These are phyloP conservation scores for Tapirus terrestris DNA, from an alignment of 2,113 vertebrate species.

Conservation along the genomic window DNA sequence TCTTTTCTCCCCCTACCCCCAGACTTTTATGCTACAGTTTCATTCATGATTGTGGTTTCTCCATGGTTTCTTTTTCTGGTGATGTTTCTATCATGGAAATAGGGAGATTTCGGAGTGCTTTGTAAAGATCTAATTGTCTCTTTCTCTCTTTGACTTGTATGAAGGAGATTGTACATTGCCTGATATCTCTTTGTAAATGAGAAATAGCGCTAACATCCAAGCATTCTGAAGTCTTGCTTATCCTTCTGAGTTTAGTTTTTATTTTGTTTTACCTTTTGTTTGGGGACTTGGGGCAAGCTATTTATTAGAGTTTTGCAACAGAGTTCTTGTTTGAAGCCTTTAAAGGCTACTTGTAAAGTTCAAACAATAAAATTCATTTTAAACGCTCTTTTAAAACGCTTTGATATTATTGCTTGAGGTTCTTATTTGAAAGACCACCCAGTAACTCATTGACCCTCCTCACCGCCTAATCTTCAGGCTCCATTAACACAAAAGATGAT, in stretches of 20 bases:
- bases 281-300: conserved; percentile 90
- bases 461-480: neutral
- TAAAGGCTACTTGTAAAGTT: conserved; percentile 92
- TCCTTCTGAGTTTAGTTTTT: conserved; percentile 84
- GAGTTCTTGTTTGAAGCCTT: conserved; percentile 92
- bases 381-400: conserved; percentile 88
- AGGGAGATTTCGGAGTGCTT: conserved; percentile 80
- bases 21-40: conserved; percentile 82
- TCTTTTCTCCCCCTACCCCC: neutral
- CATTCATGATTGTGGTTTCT: conserved; percentile 83
- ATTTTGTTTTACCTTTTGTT: conserved; percentile 86
- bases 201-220: conserved; percentile 86
- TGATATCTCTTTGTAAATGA: conserved; percentile 90
- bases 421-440: conserved; percentile 63
- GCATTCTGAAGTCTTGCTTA: conserved; percentile 88
- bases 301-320: conserved; percentile 94
- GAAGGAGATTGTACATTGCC: conserved; percentile 90
- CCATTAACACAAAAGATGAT: neutral
- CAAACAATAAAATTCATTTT: conserved; percentile 92
- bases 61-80: conserved; percentile 77
- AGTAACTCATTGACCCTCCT: neutral
- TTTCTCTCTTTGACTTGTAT: conserved; percentile 83
- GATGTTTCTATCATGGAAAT: conserved; percentile 84
- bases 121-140: conserved; percentile 50
- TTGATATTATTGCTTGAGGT: conserved; percentile 80